phyloP scores from a whole-genome alignment of 1,140 invertebrate genomes.

The Anastrepha obliqua region DNA sequence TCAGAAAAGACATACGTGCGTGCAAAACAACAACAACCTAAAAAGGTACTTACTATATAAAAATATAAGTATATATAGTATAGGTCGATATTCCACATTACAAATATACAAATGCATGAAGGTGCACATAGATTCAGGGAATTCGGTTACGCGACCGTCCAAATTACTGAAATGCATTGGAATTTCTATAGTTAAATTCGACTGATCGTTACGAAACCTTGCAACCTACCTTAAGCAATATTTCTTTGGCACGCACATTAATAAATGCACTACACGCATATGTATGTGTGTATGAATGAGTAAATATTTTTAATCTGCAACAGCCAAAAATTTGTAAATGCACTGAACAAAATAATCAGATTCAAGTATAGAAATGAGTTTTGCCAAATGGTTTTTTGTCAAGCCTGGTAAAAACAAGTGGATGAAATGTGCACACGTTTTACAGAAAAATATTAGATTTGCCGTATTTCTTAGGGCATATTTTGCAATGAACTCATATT shows the following conservation, averaged over 20 bases:
- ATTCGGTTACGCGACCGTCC: neutral
- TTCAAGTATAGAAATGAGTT: no score
- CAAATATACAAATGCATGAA: neutral
- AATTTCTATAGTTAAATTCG: slow-evolving; percentile 22
- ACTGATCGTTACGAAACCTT: neutral
- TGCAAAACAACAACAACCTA: neutral
- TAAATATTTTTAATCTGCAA: no score
- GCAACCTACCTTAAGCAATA: neutral
- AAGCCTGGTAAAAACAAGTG: no score
- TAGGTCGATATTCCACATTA: neutral
- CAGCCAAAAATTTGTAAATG: no score
- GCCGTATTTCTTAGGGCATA: no score
- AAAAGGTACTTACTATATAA: neutral
- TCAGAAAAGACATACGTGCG: neutral
- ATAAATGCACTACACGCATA: no score
- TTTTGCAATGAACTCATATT: no score
- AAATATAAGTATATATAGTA: neutral
- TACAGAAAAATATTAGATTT: no score
- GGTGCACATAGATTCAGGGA: slow-evolving; percentile 1
- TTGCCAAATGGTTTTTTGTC: no score
- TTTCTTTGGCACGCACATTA: neutral
- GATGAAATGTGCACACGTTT: no score
- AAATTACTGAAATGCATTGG: slow-evolving; percentile 16
- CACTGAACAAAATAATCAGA: no score
- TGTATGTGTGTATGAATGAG: no score